Evolutionary conservation across 2,888 invertebrate genomes (phyloP).

Genomic region (Drosophila formosana): DNA sequence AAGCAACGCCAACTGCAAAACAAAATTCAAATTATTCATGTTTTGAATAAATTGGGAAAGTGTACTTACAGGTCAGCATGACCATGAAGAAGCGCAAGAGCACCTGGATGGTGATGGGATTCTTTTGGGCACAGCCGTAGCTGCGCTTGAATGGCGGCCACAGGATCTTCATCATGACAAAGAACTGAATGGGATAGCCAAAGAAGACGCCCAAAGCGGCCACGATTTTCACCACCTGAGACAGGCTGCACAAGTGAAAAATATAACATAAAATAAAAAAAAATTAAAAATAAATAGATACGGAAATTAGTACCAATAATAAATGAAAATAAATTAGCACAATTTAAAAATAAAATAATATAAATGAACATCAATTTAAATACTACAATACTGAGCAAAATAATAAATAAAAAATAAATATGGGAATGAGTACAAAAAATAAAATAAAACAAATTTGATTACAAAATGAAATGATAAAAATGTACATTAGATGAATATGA

Average conservation of each 20-base stretch:
- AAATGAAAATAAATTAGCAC: no score
- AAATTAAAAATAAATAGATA: background rate
- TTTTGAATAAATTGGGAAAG: background rate
- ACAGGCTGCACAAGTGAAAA: constrained; percentile 88
- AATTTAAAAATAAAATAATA: no score
- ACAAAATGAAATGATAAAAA: no score
- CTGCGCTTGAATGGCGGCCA: constrained; percentile 90
- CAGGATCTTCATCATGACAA: constrained; percentile 95
- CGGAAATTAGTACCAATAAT: background rate
- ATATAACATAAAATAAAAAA: background rate
- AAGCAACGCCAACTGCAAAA: constrained; percentile 90
- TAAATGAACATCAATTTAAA: no score
- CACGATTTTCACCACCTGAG: constrained; percentile 92
- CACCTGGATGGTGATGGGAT: constrained; percentile 89
- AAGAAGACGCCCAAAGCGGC: constrained; percentile 95
- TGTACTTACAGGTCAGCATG: constrained; percentile 92
- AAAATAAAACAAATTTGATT: no score
- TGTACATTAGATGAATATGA: no score
- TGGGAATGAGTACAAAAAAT: background rate
- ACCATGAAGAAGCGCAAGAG: constrained; percentile 90
- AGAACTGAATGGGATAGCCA: constrained; percentile 98
- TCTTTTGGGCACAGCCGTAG: constrained; percentile 86
- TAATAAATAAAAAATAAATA: background rate
- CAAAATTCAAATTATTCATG: constrained; percentile 64
- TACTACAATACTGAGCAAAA: no score